Percentiles rank a stretch among this genome's conserved stretches.
Evolutionary conservation across 2,113 vertebrate species (phyloP).

Genomic region (Anseranas semipalmata): DNA sequence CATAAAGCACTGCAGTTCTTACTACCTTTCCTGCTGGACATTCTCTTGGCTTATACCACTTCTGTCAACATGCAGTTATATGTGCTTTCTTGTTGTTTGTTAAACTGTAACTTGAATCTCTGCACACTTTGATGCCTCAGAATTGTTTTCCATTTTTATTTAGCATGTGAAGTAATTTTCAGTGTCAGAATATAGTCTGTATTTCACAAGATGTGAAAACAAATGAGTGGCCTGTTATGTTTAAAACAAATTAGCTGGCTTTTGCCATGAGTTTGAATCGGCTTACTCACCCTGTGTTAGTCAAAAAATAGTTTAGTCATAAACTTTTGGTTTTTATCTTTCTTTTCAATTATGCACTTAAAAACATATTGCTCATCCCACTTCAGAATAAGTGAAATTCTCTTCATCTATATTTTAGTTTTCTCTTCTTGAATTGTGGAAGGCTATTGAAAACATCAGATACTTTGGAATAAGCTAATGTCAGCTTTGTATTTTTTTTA

Average conservation of each 20-base stretch:
- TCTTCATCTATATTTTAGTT: not conserved
- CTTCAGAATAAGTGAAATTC: not conserved
- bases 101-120: not conserved
- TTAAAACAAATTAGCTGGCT: not conserved
- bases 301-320: not conserved
- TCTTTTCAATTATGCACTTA: not conserved
- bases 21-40: not conserved
- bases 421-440: not conserved
- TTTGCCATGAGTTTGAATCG: not conserved
- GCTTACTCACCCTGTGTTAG: not conserved
- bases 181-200: not conserved
- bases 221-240: not conserved
- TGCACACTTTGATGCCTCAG: not conserved
- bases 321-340: not conserved
- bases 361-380: not conserved
- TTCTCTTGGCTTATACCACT: not conserved
- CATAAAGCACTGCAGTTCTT: not conserved
- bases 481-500: not conserved
- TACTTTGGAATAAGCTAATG: not conserved
- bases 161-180: not conserved
- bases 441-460: not conserved
- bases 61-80: not conserved
- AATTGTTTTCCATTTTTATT: not conserved
- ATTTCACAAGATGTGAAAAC: not conserved
- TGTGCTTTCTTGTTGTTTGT: not conserved